A percentile compares a stretch with the other conserved stretches of the same genome.
These are phyloP conservation scores for Gymnothorax javanicus DNA, from an alignment of 2,797 vertebrate genomes.

Conservation along the genomic window DNA sequence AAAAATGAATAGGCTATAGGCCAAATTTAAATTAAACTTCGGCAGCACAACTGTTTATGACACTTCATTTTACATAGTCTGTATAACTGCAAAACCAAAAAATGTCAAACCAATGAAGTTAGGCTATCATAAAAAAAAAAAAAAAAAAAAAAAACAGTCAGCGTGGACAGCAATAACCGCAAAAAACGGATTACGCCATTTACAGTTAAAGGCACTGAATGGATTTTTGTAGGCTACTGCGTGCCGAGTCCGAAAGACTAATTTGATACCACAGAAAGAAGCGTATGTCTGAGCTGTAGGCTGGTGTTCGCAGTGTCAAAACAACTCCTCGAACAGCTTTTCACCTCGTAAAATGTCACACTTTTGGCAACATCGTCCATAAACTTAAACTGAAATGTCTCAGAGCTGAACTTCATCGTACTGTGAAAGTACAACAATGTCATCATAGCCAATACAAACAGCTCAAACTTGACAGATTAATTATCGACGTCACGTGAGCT, in stretches of 20 bases:
- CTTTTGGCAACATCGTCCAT: background rate
- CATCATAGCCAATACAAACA: background rate
- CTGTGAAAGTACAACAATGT: background rate
- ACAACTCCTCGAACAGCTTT: background rate
- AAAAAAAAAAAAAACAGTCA: background rate
- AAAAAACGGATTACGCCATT: background rate
- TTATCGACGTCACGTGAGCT: background rate
- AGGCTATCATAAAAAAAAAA: background rate
- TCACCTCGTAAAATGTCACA: background rate
- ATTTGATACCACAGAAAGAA: background rate
- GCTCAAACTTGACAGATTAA: background rate
- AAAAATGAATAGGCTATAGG: background rate
- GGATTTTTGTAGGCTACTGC: background rate
- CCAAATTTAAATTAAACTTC: background rate
- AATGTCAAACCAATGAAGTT: background rate
- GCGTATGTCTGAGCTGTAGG: too few species aligned
- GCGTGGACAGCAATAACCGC: background rate
- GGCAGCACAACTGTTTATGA: conserved; percentile 3
- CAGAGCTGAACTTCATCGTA: background rate
- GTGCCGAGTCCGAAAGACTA: background rate
- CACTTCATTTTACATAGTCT: background rate
- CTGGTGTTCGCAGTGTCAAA: background rate
- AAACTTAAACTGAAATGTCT: background rate
- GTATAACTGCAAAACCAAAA: background rate
- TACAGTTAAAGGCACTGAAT: background rate